phyloP scores from a whole-genome alignment of 2,113 vertebrate genomes.

The Helogale parvula region DNA sequence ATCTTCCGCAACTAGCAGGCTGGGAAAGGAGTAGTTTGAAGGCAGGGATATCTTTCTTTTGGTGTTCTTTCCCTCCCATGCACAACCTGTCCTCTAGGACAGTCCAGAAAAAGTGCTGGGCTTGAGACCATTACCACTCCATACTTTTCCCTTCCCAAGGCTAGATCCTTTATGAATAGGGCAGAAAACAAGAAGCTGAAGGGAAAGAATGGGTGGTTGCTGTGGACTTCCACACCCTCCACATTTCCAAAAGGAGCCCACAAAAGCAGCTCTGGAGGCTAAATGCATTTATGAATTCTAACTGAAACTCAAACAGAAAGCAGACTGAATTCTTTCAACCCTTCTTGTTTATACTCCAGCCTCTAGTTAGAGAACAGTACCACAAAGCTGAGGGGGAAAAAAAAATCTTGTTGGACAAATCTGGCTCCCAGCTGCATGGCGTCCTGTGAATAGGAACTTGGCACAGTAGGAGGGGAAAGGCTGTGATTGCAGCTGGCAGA shows the following conservation, averaged over 20 bases:
- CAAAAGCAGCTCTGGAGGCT: slow-evolving; percentile 23
- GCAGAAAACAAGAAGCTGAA: slow-evolving; percentile 46
- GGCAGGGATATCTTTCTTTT: not conserved
- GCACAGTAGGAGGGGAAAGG: not conserved
- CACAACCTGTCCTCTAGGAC: not conserved
- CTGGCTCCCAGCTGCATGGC: slow-evolving; percentile 52
- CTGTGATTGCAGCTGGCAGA: slow-evolving; percentile 40
- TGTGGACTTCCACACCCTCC: not conserved
- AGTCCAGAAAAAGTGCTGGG: slow-evolving; percentile 27
- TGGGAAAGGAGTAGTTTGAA: not conserved
- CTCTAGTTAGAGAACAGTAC: slow-evolving; percentile 51
- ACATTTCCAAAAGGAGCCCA: slow-evolving; percentile 35
- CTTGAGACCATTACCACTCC: slow-evolving; percentile 2
- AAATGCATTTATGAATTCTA: slow-evolving; percentile 42
- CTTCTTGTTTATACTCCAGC: slow-evolving; percentile 20
- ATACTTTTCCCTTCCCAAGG: not conserved
- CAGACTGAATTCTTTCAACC: slow-evolving; percentile 49
- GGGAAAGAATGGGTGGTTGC: not conserved
- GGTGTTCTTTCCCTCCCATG: not conserved
- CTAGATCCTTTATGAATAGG: not conserved
- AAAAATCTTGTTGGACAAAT: slow-evolving; percentile 48
- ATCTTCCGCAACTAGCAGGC: not conserved
- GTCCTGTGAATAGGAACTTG: slow-evolving; percentile 52
- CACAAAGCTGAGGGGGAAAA: not conserved
- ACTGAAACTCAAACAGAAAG: slow-evolving; percentile 44